A percentile compares a stretch with the other conserved stretches of the same genome.
These are phyloP conservation scores for Parthenolecanium corni DNA, from an alignment of 2,888 invertebrate species.

Conservation along the genomic window DNA sequence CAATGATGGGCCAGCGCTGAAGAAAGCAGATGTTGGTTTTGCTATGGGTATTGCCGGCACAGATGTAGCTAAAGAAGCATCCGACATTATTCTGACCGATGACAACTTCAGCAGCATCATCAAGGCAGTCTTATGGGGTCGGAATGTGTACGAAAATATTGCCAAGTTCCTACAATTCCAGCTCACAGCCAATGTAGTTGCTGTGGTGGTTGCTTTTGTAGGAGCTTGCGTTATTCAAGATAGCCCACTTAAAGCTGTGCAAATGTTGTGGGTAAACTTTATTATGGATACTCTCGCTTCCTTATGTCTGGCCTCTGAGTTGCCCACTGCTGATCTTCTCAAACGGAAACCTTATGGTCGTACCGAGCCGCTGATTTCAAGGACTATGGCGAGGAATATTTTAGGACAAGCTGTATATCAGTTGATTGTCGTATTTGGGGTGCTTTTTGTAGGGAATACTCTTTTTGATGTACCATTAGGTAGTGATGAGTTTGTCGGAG, in stretches of 20 bases:
- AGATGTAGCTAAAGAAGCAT: conserved; percentile 53
- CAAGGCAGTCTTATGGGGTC: conserved; percentile 51
- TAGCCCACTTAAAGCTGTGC: conserved; percentile 42
- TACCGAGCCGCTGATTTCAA: conserved; percentile 44
- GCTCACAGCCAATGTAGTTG: conserved; percentile 49
- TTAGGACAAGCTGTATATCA: conserved; percentile 47
- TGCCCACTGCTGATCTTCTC: conserved; percentile 44
- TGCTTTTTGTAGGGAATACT: conserved; percentile 45
- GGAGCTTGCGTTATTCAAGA: conserved; percentile 40
- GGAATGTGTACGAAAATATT: conserved; percentile 51
- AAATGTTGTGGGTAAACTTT: conserved; percentile 51
- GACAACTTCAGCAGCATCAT: conserved; percentile 51
- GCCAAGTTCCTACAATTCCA: conserved; percentile 51
- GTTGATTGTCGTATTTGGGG: conserved; percentile 43
- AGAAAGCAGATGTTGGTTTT: conserved; percentile 49
- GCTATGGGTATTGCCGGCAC: conserved; percentile 54
- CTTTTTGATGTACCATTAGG: conserved; percentile 47
- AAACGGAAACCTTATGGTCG: conserved; percentile 45
- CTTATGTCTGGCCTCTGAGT: conserved; percentile 47
- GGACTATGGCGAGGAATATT: conserved; percentile 49
- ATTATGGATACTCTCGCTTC: conserved; percentile 51
- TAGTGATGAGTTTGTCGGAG: conserved; percentile 29
- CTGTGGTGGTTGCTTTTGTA: conserved; percentile 47
- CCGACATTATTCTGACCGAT: conserved; percentile 49
- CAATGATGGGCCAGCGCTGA: conserved; percentile 50